These are phyloP conservation scores for Herpetotheres cachinnans DNA, from an alignment of 2,113 vertebrate species.

Conservation along the genomic window DNA sequence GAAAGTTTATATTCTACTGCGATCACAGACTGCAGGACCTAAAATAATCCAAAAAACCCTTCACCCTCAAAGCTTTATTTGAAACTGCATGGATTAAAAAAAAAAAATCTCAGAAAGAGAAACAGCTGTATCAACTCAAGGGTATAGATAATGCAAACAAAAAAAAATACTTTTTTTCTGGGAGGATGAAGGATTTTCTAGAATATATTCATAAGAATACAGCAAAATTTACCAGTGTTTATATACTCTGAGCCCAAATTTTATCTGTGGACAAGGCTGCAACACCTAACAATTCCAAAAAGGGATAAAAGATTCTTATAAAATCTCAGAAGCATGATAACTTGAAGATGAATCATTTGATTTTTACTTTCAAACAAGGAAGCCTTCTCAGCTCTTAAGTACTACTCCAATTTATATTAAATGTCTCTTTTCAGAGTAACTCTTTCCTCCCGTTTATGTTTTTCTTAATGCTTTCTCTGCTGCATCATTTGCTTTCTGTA, in stretches of 20 bases:
- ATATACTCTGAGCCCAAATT: neutral
- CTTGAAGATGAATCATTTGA: conserved; percentile 22
- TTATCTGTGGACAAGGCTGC: neutral
- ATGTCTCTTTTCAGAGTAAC: neutral
- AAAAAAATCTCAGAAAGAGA: neutral
- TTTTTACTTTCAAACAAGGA: conserved; percentile 7
- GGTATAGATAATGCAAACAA: neutral
- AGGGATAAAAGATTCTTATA: conserved; percentile 10
- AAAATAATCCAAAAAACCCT: neutral
- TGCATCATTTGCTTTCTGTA: neutral
- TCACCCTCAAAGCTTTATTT: neutral
- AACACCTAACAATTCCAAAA: conserved; percentile 12
- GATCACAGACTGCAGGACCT: neutral
- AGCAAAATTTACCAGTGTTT: neutral
- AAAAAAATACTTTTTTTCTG: neutral
- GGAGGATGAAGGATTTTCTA: neutral
- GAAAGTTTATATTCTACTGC: neutral
- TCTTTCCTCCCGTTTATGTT: neutral
- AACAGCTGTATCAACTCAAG: conserved; percentile 30
- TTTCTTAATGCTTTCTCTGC: neutral
- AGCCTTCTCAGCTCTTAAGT: neutral
- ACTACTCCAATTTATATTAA: neutral
- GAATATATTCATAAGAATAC: neutral
- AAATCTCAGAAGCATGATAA: neutral
- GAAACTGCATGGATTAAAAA: neutral